Evolutionary conservation across 2,797 vertebrate genomes (phyloP).

Genomic region (Oceanodroma leucorhoa): DNA sequence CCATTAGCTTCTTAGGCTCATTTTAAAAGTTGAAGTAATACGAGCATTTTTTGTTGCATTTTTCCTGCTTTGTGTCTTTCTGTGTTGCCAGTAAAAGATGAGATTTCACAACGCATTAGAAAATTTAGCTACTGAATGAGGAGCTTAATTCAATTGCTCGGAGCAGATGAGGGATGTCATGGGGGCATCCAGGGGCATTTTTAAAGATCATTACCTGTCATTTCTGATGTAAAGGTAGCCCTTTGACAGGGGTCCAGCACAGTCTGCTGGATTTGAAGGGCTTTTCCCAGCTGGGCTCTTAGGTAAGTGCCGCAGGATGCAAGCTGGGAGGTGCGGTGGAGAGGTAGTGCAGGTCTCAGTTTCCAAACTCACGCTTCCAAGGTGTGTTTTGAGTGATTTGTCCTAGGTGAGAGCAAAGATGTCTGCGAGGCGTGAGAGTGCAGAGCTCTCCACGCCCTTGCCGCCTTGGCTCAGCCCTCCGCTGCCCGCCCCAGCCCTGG

Average conservation of each 20-base stretch:
- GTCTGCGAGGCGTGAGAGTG: rapidly evolving
- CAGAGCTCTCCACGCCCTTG: neutral
- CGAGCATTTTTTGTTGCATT: neutral
- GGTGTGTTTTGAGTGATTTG: neutral
- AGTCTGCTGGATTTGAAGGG: neutral
- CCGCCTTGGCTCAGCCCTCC: rapidly evolving
- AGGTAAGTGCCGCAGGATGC: rapidly evolving
- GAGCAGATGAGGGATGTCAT: neutral
- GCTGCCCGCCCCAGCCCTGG: rapidly evolving
- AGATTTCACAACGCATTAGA: neutral
- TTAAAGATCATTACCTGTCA: neutral
- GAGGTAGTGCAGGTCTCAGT: neutral
- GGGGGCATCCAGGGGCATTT: neutral
- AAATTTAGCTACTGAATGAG: neutral
- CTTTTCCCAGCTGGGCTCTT: neutral
- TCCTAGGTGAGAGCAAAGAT: neutral
- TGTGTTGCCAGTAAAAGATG: neutral
- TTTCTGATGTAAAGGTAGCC: rapidly evolving
- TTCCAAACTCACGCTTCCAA: neutral
- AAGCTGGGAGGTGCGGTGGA: rapidly evolving
- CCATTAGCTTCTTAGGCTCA: neutral
- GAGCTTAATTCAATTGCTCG: neutral
- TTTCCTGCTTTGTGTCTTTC: neutral
- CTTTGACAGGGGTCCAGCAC: neutral
- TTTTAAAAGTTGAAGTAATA: neutral